phyloP scores from a whole-genome alignment of 1,140 invertebrate genomes.

The Saxidomus purpurata region DNA sequence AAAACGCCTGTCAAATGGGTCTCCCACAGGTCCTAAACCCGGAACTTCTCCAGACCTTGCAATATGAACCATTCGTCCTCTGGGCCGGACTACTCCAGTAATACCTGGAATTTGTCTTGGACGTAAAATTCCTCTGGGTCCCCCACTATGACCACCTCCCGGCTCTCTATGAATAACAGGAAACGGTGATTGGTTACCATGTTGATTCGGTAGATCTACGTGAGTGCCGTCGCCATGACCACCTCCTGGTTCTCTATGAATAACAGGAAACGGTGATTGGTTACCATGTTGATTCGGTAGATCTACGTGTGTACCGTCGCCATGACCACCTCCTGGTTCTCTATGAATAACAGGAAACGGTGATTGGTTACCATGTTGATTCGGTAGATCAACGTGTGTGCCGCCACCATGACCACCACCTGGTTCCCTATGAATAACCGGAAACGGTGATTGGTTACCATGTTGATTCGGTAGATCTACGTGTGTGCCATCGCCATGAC shows the following conservation, averaged over 20 bases:
- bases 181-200: background rate
- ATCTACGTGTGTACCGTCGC: constrained; percentile 2
- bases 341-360: too few species aligned
- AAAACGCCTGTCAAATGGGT: background rate
- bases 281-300: background rate
- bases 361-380: too few species aligned
- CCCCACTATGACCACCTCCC: background rate
- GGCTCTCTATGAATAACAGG: background rate
- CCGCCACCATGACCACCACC: background rate
- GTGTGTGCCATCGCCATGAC: background rate
- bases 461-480: background rate
- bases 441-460: background rate
- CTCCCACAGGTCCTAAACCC: background rate
- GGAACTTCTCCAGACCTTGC: background rate
- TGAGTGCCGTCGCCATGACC: background rate
- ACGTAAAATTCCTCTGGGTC: background rate
- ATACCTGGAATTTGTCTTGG: background rate
- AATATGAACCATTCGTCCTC: too few species aligned
- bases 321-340: too few species aligned
- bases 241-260: background rate
- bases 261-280: background rate
- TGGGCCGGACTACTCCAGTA: background rate
- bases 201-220: background rate
- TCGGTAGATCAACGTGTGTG: background rate
- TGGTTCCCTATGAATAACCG: background rate